phyloP scores from a whole-genome alignment of 2,113 vertebrate species.

The Bolborhynchus lineola region DNA sequence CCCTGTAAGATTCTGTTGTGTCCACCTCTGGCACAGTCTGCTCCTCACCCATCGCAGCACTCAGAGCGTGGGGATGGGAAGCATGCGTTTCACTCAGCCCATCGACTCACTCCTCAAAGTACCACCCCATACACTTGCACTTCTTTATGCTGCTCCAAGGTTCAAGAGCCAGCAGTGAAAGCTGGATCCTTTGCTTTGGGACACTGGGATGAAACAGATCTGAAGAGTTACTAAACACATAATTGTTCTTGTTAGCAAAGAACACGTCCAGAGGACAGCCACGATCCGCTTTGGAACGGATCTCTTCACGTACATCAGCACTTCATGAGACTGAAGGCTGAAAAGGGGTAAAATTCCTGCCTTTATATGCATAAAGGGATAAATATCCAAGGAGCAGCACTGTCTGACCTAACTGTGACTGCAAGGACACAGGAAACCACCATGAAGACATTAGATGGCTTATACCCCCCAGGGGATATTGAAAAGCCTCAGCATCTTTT shows the following conservation, averaged over 20 bases:
- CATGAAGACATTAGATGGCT: neutral
- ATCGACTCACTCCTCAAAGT: neutral
- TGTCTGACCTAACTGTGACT: neutral
- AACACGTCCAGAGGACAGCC: neutral
- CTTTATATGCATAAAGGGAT: neutral
- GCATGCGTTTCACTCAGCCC: neutral
- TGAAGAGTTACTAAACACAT: neutral
- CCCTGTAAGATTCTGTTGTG: neutral
- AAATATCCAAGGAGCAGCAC: neutral
- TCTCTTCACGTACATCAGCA: neutral
- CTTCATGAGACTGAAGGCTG: neutral
- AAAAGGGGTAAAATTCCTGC: neutral
- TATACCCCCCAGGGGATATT: neutral
- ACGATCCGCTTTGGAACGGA: neutral
- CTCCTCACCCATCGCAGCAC: neutral
- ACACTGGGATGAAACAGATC: neutral
- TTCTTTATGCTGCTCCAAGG: neutral
- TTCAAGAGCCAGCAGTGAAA: neutral
- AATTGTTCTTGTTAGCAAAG: neutral
- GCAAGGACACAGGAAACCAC: neutral
- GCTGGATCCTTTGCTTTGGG: accelerated
- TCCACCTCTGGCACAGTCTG: neutral
- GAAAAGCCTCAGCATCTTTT: neutral
- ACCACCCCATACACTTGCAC: accelerated
- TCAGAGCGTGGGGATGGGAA: neutral